Base-by-base conservation (phyloP, 2,888 invertebrate species). In the Vannuccia rotundouncinata region DNA sequence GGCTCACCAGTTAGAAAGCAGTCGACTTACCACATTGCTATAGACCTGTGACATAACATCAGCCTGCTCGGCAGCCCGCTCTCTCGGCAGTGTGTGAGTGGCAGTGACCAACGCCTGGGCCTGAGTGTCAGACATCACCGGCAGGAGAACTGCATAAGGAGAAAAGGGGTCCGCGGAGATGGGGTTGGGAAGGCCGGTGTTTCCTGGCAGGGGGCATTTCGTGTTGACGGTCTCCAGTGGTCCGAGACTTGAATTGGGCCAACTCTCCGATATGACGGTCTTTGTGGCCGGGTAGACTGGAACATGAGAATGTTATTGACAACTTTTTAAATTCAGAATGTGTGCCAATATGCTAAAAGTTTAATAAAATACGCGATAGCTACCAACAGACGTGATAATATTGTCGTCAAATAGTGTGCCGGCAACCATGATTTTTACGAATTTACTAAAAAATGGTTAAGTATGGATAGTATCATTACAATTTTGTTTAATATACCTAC, bases 151-250 rank as follows among this genome's bases (percentile, higher is more conserved):
- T 13, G 45, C 45, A 17, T 45, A 45, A 17, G 45, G 45, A 13
- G 45, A 45, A 17, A 45, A 45, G 45, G 45, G 10, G 17, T 5
- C 45, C 5, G 45, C 5, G 17, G 45, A 13, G 45, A 17, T 28
- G 29, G 28, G 27, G 28, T 5, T 2, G 29, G 28, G 13, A 2
- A 76, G 27, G 1, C 76, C 76, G 17, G 29, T 29, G 29, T 25
- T 28, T 1, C 76, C 76, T 27, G 76, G 76, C 5, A 76, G n/a
- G 2, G 76, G 76, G 29, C 29, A 76, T 5, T 76, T 13, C 5
- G 76, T n/a, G n/a, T 76, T 13, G 29, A 76, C 76, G 17, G 25
- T 1, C n/a, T 76, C 29, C 28, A 76, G 28, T n/a, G 76, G 76
- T 5, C 76, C 76, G 28, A 76, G 76, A n/a, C 2, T 25, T 13